Percentiles rank a stretch among this genome's conserved stretches.
Evolutionary conservation across 2,888 invertebrate genomes (phyloP).

Genomic region (Lithophane leautieri): DNA sequence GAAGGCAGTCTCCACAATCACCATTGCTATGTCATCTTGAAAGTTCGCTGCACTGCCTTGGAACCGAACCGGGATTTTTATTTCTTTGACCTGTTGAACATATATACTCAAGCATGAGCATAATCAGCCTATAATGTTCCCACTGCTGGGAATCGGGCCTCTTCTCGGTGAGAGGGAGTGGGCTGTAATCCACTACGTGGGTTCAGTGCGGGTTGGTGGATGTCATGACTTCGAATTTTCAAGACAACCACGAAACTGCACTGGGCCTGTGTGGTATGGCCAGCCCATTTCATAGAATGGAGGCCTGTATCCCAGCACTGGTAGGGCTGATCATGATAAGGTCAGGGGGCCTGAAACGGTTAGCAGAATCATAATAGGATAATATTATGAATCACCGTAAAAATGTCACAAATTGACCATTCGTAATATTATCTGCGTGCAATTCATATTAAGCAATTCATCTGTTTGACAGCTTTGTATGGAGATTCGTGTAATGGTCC

Average conservation of each 20-base stretch:
- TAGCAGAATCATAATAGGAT: too few relatives aligned
- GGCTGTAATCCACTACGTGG: too few relatives aligned
- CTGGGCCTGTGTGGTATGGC: too few relatives aligned
- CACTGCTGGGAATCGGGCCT: neutral
- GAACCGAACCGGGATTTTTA: conserved; percentile 85
- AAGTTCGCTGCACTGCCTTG: conserved; percentile 88
- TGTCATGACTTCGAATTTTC: neutral
- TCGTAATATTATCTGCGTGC: too few relatives aligned
- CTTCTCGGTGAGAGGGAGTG: neutral
- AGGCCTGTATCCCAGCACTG: neutral
- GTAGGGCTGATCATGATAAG: neutral
- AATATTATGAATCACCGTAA: too few relatives aligned
- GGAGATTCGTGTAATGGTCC: too few relatives aligned
- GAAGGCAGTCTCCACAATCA: conserved; percentile 82
- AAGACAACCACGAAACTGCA: too few relatives aligned
- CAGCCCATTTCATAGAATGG: too few relatives aligned
- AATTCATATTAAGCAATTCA: too few relatives aligned
- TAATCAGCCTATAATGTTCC: neutral
- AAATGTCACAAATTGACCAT: too few relatives aligned
- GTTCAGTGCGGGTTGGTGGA: neutral
- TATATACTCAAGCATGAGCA: neutral
- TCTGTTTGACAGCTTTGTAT: too few relatives aligned
- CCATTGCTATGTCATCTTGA: conserved; percentile 90
- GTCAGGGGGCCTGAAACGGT: too few relatives aligned
- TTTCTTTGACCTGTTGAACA: conserved; percentile 75